Evolutionary conservation across 2,113 vertebrate species (phyloP).

Genomic region (Geococcyx californianus): DNA sequence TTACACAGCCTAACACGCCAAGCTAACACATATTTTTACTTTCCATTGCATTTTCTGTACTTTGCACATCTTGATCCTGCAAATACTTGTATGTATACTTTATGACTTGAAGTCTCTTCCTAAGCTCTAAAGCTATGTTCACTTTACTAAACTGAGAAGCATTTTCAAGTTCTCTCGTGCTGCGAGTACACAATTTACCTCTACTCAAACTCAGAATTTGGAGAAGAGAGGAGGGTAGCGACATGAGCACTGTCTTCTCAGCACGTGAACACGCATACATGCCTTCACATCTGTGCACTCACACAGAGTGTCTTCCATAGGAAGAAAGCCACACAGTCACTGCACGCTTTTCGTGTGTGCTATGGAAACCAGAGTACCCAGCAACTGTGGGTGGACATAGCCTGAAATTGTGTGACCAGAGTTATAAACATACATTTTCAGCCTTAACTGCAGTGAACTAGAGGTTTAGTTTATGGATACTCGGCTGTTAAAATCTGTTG

Average conservation of each 20-base stretch:
- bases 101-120: background rate
- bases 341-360: rapidly evolving
- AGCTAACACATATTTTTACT: background rate
- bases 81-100: background rate
- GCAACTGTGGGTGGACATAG: background rate
- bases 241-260: background rate
- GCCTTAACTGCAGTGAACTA: background rate
- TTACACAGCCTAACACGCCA: background rate
- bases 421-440: background rate
- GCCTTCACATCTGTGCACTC: rapidly evolving
- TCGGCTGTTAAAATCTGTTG: background rate
- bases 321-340: rapidly evolving
- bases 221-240: background rate
- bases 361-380: rapidly evolving
- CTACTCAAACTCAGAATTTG: background rate
- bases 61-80: background rate
- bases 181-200: background rate
- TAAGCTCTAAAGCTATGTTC: background rate
- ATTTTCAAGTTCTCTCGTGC: background rate
- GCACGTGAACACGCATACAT: rapidly evolving
- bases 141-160: background rate
- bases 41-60: background rate
- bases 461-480: background rate
- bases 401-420: background rate
- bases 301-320: background rate